phyloP scores from a whole-genome alignment of 2,113 vertebrate genomes.

The Cryptomyrus ogoouensis region DNA sequence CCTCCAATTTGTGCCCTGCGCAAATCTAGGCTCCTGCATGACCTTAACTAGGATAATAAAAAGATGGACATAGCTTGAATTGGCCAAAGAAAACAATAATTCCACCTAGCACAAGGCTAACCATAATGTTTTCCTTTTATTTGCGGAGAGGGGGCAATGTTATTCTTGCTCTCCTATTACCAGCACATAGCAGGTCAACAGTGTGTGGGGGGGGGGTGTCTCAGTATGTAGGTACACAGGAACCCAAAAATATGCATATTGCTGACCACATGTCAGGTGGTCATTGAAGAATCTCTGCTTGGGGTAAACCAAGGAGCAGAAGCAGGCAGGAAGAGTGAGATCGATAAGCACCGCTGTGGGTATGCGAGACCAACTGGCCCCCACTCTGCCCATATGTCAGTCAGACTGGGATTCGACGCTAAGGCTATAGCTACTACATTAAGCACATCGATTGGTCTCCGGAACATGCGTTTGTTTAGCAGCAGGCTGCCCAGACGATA shows the following conservation, averaged over 20 bases:
- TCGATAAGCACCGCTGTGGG: neutral
- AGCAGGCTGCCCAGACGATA: slow-evolving; percentile 56
- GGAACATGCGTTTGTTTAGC: slow-evolving; percentile 54
- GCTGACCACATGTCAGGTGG: neutral
- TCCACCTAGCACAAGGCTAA: neutral
- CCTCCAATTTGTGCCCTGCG: too few relatives aligned
- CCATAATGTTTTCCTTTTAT: neutral
- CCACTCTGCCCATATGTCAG: neutral
- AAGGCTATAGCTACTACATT: slow-evolving; percentile 56
- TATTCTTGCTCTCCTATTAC: neutral
- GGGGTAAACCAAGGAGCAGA: neutral
- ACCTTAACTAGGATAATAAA: neutral
- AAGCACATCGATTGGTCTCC: slow-evolving; percentile 60
- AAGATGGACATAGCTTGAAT: neutral
- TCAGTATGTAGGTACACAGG: neutral
- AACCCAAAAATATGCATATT: neutral
- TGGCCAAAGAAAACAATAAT: neutral
- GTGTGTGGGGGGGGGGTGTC: neutral
- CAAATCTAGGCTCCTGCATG: too few relatives aligned
- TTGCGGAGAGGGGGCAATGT: neutral
- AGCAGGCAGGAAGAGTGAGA: neutral
- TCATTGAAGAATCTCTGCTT: neutral
- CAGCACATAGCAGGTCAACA: neutral
- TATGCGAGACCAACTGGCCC: neutral
- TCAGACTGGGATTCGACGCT: neutral